These are phyloP conservation scores for Sandelia bainsii DNA, from an alignment of 2,797 vertebrate species.

Conservation along the genomic window DNA sequence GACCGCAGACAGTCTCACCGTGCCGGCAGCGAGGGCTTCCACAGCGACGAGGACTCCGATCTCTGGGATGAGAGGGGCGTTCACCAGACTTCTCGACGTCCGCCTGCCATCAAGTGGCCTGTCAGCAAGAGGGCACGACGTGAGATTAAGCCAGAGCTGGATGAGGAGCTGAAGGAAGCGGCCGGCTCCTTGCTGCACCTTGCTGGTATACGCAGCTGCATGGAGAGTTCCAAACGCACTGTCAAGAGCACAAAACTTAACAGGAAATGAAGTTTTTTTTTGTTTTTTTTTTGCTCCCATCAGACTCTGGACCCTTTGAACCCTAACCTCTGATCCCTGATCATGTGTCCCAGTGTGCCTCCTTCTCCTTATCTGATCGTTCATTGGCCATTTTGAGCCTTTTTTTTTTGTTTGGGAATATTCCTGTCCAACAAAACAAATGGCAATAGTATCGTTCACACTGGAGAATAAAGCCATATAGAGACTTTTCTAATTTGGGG, in stretches of 20 bases:
- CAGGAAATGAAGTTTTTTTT: constrained; percentile 87
- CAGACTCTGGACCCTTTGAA: constrained; percentile 79
- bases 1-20: constrained; percentile 88
- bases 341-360: constrained; percentile 82
- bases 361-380: constrained; percentile 83
- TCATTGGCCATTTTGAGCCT: constrained; percentile 85
- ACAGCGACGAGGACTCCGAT: constrained; percentile 95
- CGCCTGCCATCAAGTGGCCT: constrained; percentile 79
- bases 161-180: constrained; percentile 98
- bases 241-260: constrained; percentile 95
- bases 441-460: constrained; percentile 91
- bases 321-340: constrained; percentile 78
- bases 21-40: constrained; percentile 94
- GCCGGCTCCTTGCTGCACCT: constrained; percentile 97
- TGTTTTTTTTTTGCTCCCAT: constrained; percentile 42
- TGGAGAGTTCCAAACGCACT: constrained; percentile 92
- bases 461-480: constrained; percentile 99
- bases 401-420: constrained; percentile 73
- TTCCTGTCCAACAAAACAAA: constrained; percentile 83
- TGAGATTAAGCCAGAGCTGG: constrained; percentile 91
- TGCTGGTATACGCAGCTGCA: constrained; percentile 94
- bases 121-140: constrained; percentile 84
- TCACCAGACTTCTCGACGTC: constrained; percentile 69
- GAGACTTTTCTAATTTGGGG: constrained; percentile 86
- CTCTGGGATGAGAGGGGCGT: constrained; percentile 83